Percentiles rank a stretch among this genome's conserved stretches.
Evolutionary conservation across 2,888 invertebrate genomes (phyloP).

Genomic region (Zaprionus bogoriensis): DNA sequence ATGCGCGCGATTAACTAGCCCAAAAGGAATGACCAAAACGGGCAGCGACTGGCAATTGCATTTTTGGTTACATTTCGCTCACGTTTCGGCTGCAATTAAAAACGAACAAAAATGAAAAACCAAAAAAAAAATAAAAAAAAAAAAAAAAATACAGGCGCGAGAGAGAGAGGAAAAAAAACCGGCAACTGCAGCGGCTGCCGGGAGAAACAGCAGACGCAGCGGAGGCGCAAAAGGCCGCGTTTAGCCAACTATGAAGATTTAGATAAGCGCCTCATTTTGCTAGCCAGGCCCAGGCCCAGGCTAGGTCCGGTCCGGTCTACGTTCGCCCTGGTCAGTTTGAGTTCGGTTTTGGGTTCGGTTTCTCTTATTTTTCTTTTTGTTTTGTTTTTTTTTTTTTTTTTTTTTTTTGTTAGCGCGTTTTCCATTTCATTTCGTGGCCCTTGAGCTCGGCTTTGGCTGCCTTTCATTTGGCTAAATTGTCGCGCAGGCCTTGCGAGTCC

Average conservation of each 20-base stretch:
- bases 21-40: conserved; percentile 62
- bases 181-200: neutral
- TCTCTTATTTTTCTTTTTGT: conserved; percentile 1
- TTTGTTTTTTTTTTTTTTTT: conserved; percentile 9
- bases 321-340: conserved; percentile 33
- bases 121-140: conserved; percentile 5
- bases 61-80: conserved; percentile 77
- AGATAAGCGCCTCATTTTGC: conserved; percentile 82
- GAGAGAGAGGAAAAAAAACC: neutral
- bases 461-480: conserved; percentile 69
- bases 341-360: conserved; percentile 21
- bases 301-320: conserved; percentile 5
- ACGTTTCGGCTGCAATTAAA: conserved; percentile 80
- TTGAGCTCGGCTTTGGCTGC: conserved; percentile 34
- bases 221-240: conserved; percentile 80
- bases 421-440: conserved; percentile 68
- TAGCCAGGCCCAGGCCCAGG: conserved; percentile 52
- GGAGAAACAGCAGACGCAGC: conserved; percentile 34
- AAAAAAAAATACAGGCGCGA: neutral
- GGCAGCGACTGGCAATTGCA: conserved; percentile 65
- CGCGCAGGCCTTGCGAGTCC: conserved; percentile 65
- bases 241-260: conserved; percentile 83
- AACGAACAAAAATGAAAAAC: conserved; percentile 53
- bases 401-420: conserved; percentile 47
- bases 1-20: conserved; percentile 60